Evolutionary conservation across 2,113 vertebrate species (phyloP), one percentile per base, ranked within the genome.

Genomic region (Dascyllus trimaculatus): DNA sequence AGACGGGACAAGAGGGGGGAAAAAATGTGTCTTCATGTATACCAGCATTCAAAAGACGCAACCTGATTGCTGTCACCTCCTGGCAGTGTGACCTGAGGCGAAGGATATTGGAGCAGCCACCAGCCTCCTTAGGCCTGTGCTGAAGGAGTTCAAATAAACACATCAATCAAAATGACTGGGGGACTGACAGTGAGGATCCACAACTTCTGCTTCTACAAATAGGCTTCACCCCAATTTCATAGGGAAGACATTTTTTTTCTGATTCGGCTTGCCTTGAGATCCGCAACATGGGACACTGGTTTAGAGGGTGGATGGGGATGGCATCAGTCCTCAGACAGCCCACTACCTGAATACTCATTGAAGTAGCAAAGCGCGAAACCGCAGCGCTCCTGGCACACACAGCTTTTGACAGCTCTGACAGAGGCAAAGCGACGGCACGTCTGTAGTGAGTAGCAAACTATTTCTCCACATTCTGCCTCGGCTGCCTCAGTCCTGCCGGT

Each of bases 101-200:
- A 67, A 3, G 11, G 46, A 83, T 80, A 74, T 56, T 26, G 26
- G 57, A 58, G 74, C 52, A 61, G 51, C 71, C 72, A 68, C 74
- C 32, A 15, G 60, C 19, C 40, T 74, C 62, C 54, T 67, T 26
- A 9, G 51, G 56, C 65, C 17, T 29, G 66, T 56, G 43, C 3
- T n/a, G 64, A 79, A 21, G 56, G 62, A 46, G 59, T 62, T 84
- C 58, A 84, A 76, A 90, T 76, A 78, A 85, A 91, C 60, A 80
- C 71, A 73, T 82, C 89, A 79, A 67, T 89, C 88, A 88, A 75
- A 78, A 35, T 11, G 67, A 71, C 51, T 3, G n/a, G 68, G 65
- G 58, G 60, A 53, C 70, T 75, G 80, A 78, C 75, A 45, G 70
- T 11, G 2, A 26, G 38, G 8, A 73, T 75, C 53, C 43, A 21